Base-by-base conservation (phyloP, 2,797 vertebrate genomes). In the Sitta carolinensis region DNA sequence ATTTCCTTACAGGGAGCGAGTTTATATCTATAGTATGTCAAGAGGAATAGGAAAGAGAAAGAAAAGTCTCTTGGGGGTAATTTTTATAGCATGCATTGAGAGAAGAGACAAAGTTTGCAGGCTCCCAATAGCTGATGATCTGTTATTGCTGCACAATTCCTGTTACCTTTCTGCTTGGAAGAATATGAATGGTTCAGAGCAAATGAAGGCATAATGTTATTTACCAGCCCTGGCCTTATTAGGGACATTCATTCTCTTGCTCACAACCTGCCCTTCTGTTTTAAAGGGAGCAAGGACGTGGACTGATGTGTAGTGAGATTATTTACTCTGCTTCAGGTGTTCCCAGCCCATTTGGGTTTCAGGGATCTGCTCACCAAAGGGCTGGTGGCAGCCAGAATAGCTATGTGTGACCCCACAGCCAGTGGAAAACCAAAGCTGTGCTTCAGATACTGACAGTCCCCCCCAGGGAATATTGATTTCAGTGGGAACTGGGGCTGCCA, bases 11-110 rank as follows among this genome's bases (percentile, higher is more conserved):
- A 86, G 96, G 94, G 89, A 88, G 76, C 45, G 74, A 43, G 76
- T 88, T 91, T 90, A 34, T 84, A 54, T 82, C 86, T 55, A 30
- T 74, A 47, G 95, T 50, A 84, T 94, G 96, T 94, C 94, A 97
- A 79, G 90, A 95, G 84, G 78, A 92, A 93, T 93, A 87, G 83
- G 59, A 43, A 90, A 64, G 68, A 87, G 88, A 70, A 74, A 50
- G 78, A 61, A 84, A 95, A 82, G 74, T 74, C 92, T 94, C 86
- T 6, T 48, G 86, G 77, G 92, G 78, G 72, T 70, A 27, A 87
- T 93, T 94, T 87, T 92, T 95, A 64, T 17, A 80, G 84, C 57
- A 4, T 12, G 70, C n/a, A 29, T 16, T 42, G 85, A 76, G 85
- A 78, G 64, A 64, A 83, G 90, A 94, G 77, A 87, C 74, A 81